Evolutionary conservation across 2,888 invertebrate species (phyloP).

Genomic region (Invenusta paracnida): DNA sequence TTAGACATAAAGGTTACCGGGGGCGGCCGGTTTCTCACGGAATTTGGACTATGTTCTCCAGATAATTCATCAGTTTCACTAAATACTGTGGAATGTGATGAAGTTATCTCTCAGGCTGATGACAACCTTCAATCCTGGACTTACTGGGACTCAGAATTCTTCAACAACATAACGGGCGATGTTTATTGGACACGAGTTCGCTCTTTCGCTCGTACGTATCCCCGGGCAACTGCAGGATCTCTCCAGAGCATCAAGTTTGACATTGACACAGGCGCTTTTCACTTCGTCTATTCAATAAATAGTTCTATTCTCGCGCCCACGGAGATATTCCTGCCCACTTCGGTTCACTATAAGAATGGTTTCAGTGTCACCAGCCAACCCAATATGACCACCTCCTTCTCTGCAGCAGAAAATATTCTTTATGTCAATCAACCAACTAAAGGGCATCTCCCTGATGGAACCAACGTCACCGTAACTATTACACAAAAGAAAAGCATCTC

Average conservation of each 20-base stretch:
- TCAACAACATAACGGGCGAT: slow-evolving; percentile 45
- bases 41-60: slow-evolving; percentile 51
- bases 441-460: neutral
- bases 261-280: slow-evolving; percentile 43
- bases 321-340: slow-evolving; percentile 48
- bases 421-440: neutral
- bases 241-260: slow-evolving; percentile 48
- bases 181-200: slow-evolving; percentile 43
- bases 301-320: slow-evolving; percentile 46
- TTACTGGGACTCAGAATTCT: slow-evolving; percentile 52
- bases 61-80: slow-evolving; percentile 46
- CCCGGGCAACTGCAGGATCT: slow-evolving; percentile 49
- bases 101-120: slow-evolving; percentile 49
- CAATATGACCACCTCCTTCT: neutral
- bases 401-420: neutral
- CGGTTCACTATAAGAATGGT: slow-evolving; percentile 48
- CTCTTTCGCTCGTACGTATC: slow-evolving; percentile 48
- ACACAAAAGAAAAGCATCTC: neutral
- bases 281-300: slow-evolving; percentile 45
- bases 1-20: slow-evolving; percentile 47
- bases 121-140: slow-evolving; percentile 51
- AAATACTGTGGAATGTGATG: slow-evolving; percentile 49
- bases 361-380: slow-evolving; percentile 40
- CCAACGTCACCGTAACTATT: neutral
- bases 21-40: slow-evolving; percentile 50